Base-by-base conservation (phyloP, 2,888 invertebrate species). In the Thymelicus lineola region DNA sequence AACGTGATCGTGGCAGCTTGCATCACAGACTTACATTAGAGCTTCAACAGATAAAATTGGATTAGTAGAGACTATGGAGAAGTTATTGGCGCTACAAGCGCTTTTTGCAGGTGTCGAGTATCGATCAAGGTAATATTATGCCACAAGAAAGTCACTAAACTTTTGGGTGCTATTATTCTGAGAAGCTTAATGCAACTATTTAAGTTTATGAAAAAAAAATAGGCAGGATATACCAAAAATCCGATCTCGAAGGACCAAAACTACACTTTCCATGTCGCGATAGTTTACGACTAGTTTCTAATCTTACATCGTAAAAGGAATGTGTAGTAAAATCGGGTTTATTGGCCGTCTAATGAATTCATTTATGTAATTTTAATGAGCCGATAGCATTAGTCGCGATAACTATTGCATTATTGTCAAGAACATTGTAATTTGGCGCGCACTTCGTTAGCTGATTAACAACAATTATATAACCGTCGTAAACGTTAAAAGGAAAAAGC, bases 311-410 rank as follows among this genome's bases (percentile, higher is more conserved):
- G 48, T 50, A 17, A 50, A 50, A 10, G 3, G 48, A 15, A 15
- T 17, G 48, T 15, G 48, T 50, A 50, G 17, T 50, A 50, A 50
- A 50, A 50, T 17, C 48, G 48, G 17, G 48, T 50, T 50, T 15
- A 50, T 17, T 50, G 48, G 15, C 48, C 48, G 48, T 50, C 15
- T 50, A 50, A 50, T 50, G 15, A 9, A 50, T 50, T 50, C 15
- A 50, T 50, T 50, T 50, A 50, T 50, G 15, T 50, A 50, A 7
- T 50, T 50, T 50, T 50, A 50, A 50, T 50, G 48, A 50, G 48
- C 48, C 15, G 48, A 50, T 50, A 50, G 48, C 17, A 50, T 17
- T 50, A 17, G 17, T 50, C 48, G 48, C 17, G 7, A 50, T 50
- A 50, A 50, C 6, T 7, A 15, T 15, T 50, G 17, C 48, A 50